Evolutionary conservation across 1,140 invertebrate genomes (phyloP).

Genomic region (Heliconius congener): DNA sequence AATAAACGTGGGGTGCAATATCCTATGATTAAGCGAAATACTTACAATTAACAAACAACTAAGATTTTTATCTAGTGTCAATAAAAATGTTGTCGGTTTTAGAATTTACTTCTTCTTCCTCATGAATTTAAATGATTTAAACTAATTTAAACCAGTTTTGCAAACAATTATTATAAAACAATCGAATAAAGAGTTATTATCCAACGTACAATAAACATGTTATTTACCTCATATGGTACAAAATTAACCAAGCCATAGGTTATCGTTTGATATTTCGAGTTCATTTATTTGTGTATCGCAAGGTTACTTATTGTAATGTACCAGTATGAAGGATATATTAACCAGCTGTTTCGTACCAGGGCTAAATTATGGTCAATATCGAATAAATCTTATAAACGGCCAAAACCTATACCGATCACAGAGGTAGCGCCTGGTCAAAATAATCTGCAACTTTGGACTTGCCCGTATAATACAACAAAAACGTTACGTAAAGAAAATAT

Average conservation of each 20-base stretch:
- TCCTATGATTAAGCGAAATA: not conserved
- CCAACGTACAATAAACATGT: not conserved
- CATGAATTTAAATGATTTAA: no score
- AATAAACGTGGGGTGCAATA: not conserved
- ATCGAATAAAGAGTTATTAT: no score
- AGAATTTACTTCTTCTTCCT: not conserved
- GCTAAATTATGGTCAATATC: not conserved
- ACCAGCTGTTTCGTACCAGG: not conserved
- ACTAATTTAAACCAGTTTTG: no score
- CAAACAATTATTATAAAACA: no score
- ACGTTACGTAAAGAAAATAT: no score
- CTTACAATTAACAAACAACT: not conserved
- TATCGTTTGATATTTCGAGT: slow-evolving; percentile 13
- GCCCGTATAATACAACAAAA: not conserved
- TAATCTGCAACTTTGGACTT: not conserved
- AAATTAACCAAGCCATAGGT: slow-evolving; percentile 24
- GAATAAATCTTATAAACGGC: not conserved
- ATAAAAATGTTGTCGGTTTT: not conserved
- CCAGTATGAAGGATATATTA: not conserved
- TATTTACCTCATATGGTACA: slow-evolving; percentile 12
- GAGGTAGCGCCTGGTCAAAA: slow-evolving; percentile 1
- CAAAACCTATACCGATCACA: not conserved
- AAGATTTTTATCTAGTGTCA: not conserved
- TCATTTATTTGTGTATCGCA: slow-evolving; percentile 17
- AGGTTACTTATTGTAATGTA: not conserved